A percentile compares a stretch with the other conserved stretches of the same genome.
These are phyloP conservation scores for Achatina immaculata DNA, from an alignment of 1,140 invertebrate genomes.

Conservation along the genomic window DNA sequence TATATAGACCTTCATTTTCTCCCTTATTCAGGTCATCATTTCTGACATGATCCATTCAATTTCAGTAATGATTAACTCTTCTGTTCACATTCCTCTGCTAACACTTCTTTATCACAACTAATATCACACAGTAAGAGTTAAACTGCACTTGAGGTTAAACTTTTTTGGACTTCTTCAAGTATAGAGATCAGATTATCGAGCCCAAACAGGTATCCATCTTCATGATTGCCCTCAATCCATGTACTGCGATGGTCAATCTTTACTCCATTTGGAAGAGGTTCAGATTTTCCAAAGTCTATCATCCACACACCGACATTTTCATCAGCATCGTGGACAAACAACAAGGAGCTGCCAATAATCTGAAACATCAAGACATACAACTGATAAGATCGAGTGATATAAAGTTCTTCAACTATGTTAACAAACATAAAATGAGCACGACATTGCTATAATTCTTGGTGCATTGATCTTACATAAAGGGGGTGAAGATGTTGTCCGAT, in stretches of 20 bases:
- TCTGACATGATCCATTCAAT: too few species aligned
- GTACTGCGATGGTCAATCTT: slow-evolving; percentile 84
- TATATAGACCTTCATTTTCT: too few species aligned
- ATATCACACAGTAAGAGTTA: background rate
- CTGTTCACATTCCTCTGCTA: too few species aligned
- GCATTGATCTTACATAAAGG: too few species aligned
- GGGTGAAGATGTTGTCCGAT: too few species aligned
- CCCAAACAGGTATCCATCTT: slow-evolving; percentile 96
- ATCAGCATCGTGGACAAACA: slow-evolving; percentile 93
- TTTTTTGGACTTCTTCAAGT: slow-evolving; percentile 51
- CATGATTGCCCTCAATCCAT: slow-evolving; percentile 97
- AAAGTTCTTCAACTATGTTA: too few species aligned
- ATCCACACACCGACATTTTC: slow-evolving; percentile 91
- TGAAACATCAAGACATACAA: slow-evolving; percentile 69
- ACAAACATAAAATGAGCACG: too few species aligned
- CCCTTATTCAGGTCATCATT: too few species aligned
- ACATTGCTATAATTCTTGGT: too few species aligned
- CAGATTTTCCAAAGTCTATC: slow-evolving; percentile 98
- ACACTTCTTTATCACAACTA: background rate
- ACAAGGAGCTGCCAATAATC: slow-evolving; percentile 95
- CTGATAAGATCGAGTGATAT: too few species aligned
- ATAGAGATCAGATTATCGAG: slow-evolving; percentile 94
- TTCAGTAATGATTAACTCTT: too few species aligned
- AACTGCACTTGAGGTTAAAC: slow-evolving; percentile 15
- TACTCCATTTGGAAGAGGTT: slow-evolving; percentile 82